Conservation (phyloP, 2,113 vertebrate genomes). For the Perca schrenkii region DNA sequence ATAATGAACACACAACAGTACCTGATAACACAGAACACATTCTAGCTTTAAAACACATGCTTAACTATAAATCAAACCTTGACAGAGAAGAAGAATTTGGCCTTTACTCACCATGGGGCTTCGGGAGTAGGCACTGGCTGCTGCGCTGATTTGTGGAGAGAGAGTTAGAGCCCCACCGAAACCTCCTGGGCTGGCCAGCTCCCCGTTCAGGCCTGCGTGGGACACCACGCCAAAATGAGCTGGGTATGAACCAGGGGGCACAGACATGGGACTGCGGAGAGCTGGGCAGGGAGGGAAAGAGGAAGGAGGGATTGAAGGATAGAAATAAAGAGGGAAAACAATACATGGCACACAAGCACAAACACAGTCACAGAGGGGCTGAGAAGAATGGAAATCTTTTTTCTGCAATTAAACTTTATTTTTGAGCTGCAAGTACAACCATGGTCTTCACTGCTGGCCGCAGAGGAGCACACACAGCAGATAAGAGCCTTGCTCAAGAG, state of each 20-base stretch:
- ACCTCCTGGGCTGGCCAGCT: constrained; percentile 87
- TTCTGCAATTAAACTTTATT: background rate
- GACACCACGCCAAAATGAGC: constrained; percentile 89
- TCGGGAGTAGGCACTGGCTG: constrained; percentile 86
- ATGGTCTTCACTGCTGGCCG: background rate
- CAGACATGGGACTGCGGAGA: constrained; percentile 89
- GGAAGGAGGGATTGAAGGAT: constrained; percentile 57
- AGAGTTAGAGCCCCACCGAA: constrained; percentile 90
- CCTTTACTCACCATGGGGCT: constrained; percentile 87
- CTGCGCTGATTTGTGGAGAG: constrained; percentile 89
- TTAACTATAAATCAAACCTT: constrained; percentile 52
- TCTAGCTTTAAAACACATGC: constrained; percentile 32
- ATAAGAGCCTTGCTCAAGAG: background rate
- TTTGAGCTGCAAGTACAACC: background rate
- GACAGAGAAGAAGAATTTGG: constrained; percentile 36
- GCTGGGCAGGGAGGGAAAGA: constrained; percentile 78
- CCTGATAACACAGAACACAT: constrained; percentile 26
- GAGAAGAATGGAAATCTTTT: constrained; percentile 29
- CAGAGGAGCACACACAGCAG: background rate
- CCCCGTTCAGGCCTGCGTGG: constrained; percentile 87
- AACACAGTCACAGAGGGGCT: constrained; percentile 48
- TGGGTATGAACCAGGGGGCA: constrained; percentile 85
- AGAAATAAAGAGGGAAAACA: constrained; percentile 37
- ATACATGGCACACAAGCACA: constrained; percentile 34
- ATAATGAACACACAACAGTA: constrained; percentile 14